Base-by-base conservation (phyloP, 2,888 invertebrate species). In the Rhagium mordax region DNA sequence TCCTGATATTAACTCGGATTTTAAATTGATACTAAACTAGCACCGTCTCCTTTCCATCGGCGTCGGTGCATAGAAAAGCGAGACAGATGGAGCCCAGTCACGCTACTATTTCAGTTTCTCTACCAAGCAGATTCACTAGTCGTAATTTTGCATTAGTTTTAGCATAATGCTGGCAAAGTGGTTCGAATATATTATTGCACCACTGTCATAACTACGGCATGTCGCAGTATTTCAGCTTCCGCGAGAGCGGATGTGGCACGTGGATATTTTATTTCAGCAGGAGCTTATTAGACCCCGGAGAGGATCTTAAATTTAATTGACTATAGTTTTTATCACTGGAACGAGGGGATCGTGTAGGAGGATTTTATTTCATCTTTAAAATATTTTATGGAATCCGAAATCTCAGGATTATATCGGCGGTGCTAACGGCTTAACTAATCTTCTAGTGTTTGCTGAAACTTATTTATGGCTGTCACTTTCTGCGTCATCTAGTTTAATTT, bases 121-220 rank as follows among this genome's bases (percentile, higher is more conserved):
- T 60, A 75, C 51, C 27, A 64, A 64, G 64, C 51, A 65, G 65
- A 51, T 65, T 65, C 65, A 13, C 65, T n/a, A 62, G 74, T 79
- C 78, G 79, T 82, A 82, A 81, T 78, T 83, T 78, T 77, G 82
- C 80, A 81, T 83, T 81, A 82, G 82, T 80, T 82, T 82, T 80
- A 77, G 75, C 72, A 79, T 78, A 81, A 80, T 78, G 74, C 78
- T 60, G 76, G 79, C 78, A 81, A 80, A 78, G 78, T 78, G 77
- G 78, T 74, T 80, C 79, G 78, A 81, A 81, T 82, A 80, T 53
- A 53, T 64, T 64, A 64, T 64, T 49, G 49, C 48, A 33, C 67
- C 59, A 72, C 66, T 76, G 80, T 82, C 81, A 78, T 81, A 79
- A 81, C 79, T 80, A 81, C 77, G 76, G 76, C 72, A 79, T 79